Evolutionary conservation across 2,888 invertebrate species (phyloP), one percentile per base, ranked within the genome.

Genomic region (Hesperia comma): DNA sequence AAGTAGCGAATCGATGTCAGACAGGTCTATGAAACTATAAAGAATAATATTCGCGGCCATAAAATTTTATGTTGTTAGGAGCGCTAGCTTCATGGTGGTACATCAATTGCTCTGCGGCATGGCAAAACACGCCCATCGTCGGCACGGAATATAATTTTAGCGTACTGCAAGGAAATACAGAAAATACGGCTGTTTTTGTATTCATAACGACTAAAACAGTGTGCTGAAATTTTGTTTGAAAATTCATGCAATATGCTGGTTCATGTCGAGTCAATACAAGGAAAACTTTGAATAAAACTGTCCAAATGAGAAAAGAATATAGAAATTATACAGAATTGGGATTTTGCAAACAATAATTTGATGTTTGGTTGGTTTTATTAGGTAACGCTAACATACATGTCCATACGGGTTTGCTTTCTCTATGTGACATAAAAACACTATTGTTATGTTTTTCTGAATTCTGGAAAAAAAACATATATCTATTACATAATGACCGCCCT

Each of bases 41-140:
- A 89, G 87, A 87, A 88, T 86, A 90, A 89, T 88, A 87, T 88
- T 87, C 83, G 81, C 79, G 75, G 80, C 78, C 83, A 84, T 90
- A 90, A 88, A 89, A 86, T 87, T 90, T 89, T 89, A 91, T 87
- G 86, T 79, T 74, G 77, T 80, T 77, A 78, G 82, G 84, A 80
- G 76, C 77, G 77, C 77, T 77, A 77, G 78, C 76, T 83, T 80
- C 81, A 79, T 77, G 79, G 81, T 76, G 66, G 79, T 77, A 78
- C 79, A 81, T 81, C 81, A 83, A 84, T 84, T 82, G 83, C 79
- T 78, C 74, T 76, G 77, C 77, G 79, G 74, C 73, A 75, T 67
- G 66, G 70, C 67, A 62, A 60, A 68, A 74, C 75, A 76, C 74
- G 70, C 72, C 69, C 71, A 72, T 75, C 63, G 67, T 75, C 68